Evolutionary conservation across 2,113 vertebrate species (phyloP), one percentile per base, ranked within the genome.

Genomic region (Ceyx cyanopectus): DNA sequence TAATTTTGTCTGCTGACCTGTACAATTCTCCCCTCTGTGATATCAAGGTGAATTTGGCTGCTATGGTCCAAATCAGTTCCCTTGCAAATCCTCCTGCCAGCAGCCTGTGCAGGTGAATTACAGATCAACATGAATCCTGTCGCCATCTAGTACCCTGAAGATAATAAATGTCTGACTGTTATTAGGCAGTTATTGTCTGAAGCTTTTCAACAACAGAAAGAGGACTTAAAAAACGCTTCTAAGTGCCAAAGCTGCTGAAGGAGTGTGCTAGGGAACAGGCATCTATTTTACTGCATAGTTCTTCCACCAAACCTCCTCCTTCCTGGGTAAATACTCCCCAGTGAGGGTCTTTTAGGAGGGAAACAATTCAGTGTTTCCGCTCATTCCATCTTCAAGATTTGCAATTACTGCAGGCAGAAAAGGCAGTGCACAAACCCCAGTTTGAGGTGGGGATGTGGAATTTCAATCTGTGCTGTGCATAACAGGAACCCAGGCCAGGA

Each of bases 401-500:
- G 57, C 26, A 69, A 20, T 89, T 91, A 66, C 65, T 58, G 51
- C 53, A 85, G 70, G 66, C 65, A 86, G 82, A 87, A 53, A 84
- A 87, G 54, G 14, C 85, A 79, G 74, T 50, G 66, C 74, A 58
- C 12, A 82, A 94, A 43, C 85, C 46, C 84, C 61, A 37, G 60
- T 92, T 61, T 93, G 87, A 96, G 87, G 85, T 87, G 87, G 91
- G 88, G 94, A 83, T 85, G 91, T 93, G 92, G 89, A 91, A 93
- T 96, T 92, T 94, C 91, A 89, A 37, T 94, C 94, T 95, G 94
- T 94, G 87, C 92, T 60, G 78, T 94, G 76, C 91, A 91, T 91
- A 96, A 96, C 92, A 96, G 94, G 92, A 96, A 93, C 93, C 79
- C 95, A 81, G 93, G 85, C 89, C 6, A 45, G 73, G 85, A 95